Conservation (phyloP, 2,797 vertebrate species). For the Megaceryle alcyon region DNA sequence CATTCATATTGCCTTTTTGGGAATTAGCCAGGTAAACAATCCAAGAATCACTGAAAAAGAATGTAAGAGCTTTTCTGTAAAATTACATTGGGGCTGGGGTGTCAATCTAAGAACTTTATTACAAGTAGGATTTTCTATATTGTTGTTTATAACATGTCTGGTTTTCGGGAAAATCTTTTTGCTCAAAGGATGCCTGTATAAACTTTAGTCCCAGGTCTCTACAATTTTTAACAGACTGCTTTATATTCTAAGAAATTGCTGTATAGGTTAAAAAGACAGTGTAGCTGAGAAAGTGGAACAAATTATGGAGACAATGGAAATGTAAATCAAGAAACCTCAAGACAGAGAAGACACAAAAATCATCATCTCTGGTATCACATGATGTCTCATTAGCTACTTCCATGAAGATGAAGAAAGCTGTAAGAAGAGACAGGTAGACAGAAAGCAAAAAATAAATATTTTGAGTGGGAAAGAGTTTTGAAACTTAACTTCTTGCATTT, state of each 20-base stretch:
- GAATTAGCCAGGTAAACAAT: background rate
- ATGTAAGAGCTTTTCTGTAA: background rate
- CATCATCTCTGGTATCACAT: background rate
- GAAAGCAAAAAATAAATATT: background rate
- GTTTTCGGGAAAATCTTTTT: background rate
- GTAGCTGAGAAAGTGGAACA: background rate
- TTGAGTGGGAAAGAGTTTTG: background rate
- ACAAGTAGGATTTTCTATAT: background rate
- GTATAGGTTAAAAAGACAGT: background rate
- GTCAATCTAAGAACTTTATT: background rate
- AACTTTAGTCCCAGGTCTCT: background rate
- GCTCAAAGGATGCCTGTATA: background rate
- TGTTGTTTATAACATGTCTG: background rate
- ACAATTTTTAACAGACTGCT: background rate
- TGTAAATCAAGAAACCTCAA: background rate
- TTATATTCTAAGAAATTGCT: background rate
- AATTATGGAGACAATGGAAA: background rate
- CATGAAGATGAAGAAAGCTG: background rate
- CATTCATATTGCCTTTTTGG: background rate
- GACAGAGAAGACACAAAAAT: background rate
- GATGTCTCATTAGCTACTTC: background rate
- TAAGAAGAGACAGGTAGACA: background rate
- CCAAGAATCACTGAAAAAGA: background rate
- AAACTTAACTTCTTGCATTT: background rate
- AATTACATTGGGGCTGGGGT: background rate